Evolutionary conservation across 1,140 invertebrate genomes (phyloP).

Genomic region (Tetramorium alpestre): DNA sequence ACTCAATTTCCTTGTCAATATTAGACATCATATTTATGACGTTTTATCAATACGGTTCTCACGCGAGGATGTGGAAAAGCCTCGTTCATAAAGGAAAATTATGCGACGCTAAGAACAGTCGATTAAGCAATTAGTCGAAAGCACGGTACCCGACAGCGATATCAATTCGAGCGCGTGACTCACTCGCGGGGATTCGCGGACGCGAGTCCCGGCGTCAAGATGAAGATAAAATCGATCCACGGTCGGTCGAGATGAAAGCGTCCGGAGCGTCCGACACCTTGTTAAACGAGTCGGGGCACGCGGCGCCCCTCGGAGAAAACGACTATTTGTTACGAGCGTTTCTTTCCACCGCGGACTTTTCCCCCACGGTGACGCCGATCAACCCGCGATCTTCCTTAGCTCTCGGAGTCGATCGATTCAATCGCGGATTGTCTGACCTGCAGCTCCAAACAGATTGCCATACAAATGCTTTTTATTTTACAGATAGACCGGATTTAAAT

Average conservation of each 20-base stretch:
- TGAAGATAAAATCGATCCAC: slow-evolving; percentile 82
- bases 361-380: slow-evolving; percentile 4
- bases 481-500: not conserved
- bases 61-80: not conserved
- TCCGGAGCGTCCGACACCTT: slow-evolving; percentile 82
- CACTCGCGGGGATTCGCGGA: slow-evolving; percentile 68
- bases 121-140: slow-evolving; percentile 23
- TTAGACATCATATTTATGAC: not conserved
- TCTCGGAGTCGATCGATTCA: slow-evolving; percentile 48
- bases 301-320: slow-evolving; percentile 80
- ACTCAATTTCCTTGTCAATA: not conserved
- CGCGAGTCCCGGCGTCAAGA: slow-evolving; percentile 76
- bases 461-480: not conserved
- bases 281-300: slow-evolving; percentile 81
- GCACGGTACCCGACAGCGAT: slow-evolving; percentile 65
- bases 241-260: slow-evolving; percentile 83
- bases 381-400: slow-evolving; percentile 34
- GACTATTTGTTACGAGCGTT: slow-evolving; percentile 81
- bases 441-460: not conserved
- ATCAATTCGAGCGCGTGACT: slow-evolving; percentile 82
- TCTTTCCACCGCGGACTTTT: slow-evolving; percentile 71
- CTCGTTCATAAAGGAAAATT: not conserved
- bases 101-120: not conserved
- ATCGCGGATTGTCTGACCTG: not conserved
- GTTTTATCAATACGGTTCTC: not conserved